phyloP scores from a whole-genome alignment of 2,113 vertebrate genomes.

The Nothocercus nigrocapillus region DNA sequence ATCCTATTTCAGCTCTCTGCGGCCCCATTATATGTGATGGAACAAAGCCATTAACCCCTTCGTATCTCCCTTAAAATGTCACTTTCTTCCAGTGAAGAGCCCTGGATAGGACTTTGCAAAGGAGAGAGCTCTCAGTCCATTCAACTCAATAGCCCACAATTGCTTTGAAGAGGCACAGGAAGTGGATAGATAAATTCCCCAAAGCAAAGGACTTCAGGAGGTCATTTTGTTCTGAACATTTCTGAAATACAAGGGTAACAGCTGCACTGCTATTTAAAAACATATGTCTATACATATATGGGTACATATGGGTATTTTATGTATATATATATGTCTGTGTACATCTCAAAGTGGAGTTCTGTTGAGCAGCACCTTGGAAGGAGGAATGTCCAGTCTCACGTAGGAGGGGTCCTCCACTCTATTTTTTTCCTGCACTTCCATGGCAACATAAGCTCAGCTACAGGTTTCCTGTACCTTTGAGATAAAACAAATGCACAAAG shows the following conservation, averaged over 20 bases:
- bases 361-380: background rate
- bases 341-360: background rate
- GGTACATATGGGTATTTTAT: no score
- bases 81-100: background rate
- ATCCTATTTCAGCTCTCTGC: background rate
- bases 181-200: background rate
- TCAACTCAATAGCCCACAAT: background rate
- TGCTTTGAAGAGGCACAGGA: background rate
- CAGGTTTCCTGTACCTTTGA: background rate
- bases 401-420: background rate
- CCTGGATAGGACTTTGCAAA: background rate
- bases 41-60: constrained; percentile 6
- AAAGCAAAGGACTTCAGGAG: background rate
- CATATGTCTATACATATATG: background rate
- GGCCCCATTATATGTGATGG: background rate
- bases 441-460: background rate
- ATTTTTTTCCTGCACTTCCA: background rate
- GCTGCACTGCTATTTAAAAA: background rate
- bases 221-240: background rate
- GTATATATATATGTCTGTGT: no score
- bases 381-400: background rate
- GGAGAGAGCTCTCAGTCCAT: background rate
- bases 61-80: background rate
- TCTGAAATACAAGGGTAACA: background rate
- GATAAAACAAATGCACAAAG: background rate